phyloP scores from a whole-genome alignment of 2,113 vertebrate species.

The Drymodes brunneopygia region DNA sequence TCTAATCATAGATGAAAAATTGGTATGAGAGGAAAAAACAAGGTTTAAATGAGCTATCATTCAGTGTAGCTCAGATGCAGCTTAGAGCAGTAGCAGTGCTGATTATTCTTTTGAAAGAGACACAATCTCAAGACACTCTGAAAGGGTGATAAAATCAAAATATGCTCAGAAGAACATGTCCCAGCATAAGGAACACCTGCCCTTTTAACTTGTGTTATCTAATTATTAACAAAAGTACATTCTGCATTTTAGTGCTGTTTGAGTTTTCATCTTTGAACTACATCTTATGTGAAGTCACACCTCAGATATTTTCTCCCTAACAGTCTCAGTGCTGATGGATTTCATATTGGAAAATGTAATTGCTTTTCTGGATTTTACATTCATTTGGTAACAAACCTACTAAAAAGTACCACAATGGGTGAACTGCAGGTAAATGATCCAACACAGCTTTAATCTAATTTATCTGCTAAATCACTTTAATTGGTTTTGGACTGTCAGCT shows the following conservation, averaged over 20 bases:
- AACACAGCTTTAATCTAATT: conserved; percentile 5
- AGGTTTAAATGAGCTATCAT: neutral
- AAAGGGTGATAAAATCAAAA: neutral
- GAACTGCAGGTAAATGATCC: conserved; percentile 20
- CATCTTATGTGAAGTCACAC: neutral
- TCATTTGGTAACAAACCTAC: neutral
- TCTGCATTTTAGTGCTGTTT: neutral
- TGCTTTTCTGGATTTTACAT: conserved; percentile 9
- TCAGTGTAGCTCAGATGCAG: neutral
- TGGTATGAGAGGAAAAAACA: neutral
- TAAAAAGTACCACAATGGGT: conserved; percentile 5
- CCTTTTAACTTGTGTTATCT: neutral
- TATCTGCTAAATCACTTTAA: conserved; percentile 12
- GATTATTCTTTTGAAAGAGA: neutral
- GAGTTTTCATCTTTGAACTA: neutral
- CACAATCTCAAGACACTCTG: neutral
- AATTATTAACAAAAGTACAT: neutral
- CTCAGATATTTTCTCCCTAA: neutral
- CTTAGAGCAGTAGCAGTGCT: neutral
- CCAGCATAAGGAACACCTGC: neutral
- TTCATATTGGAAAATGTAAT: conserved; percentile 16
- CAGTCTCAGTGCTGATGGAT: neutral
- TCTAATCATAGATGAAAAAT: neutral
- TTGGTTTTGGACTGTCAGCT: neutral
- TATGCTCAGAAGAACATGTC: neutral